phyloP scores from a whole-genome alignment of 2,113 vertebrate species.

The Hippocampus comes region DNA sequence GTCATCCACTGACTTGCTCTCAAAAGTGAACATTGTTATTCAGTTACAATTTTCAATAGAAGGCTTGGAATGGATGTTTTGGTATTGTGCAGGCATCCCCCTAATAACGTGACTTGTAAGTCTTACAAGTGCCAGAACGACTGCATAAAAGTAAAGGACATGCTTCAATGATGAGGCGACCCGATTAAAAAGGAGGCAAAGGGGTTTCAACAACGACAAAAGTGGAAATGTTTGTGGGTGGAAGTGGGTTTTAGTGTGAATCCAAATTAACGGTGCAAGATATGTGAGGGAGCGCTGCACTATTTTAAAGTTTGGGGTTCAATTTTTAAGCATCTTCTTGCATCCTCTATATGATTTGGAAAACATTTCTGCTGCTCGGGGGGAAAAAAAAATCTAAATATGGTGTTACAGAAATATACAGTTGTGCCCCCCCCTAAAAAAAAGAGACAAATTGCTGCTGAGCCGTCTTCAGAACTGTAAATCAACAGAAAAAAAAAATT shows the following conservation, averaged over 20 bases:
- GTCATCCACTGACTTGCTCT: constrained; percentile 67
- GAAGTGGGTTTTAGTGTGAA: constrained; percentile 33
- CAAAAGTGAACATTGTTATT: constrained; percentile 26
- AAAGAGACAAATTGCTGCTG: neutral
- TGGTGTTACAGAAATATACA: too few species aligned
- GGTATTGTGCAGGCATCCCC: neutral
- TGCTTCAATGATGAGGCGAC: too few species aligned
- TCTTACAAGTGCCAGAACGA: too few species aligned
- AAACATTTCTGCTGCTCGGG: neutral
- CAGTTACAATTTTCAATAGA: neutral
- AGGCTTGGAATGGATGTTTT: neutral
- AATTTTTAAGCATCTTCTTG: too few species aligned
- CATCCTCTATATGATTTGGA: too few species aligned
- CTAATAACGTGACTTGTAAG: neutral
- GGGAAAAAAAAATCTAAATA: neutral
- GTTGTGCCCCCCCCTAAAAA: too few species aligned
- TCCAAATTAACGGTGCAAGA: constrained; percentile 11
- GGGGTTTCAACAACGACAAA: constrained; percentile 3
- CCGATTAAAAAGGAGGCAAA: neutral
- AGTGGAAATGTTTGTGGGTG: constrained; percentile 2
- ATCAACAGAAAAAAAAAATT: neutral
- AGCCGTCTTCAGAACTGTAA: neutral
- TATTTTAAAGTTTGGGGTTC: too few species aligned
- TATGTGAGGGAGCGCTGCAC: neutral
- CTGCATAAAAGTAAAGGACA: neutral